A percentile compares a stretch with the other conserved stretches of the same genome.
Evolutionary conservation across 2,797 vertebrate genomes (phyloP).

Genomic region (Pseudotriccus pelzelni): DNA sequence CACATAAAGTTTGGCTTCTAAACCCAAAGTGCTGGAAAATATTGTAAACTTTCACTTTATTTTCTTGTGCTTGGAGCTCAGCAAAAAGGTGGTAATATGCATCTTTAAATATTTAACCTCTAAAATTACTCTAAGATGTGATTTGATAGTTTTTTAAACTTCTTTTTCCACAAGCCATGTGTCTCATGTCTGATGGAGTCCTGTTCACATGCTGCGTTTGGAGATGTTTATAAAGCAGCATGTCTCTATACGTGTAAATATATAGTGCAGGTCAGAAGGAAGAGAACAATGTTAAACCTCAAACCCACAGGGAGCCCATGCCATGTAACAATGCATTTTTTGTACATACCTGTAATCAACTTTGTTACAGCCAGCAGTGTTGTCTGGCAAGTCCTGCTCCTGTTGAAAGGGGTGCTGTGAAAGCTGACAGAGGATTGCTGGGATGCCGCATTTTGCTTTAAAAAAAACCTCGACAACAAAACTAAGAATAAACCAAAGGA

Average conservation of each 20-base stretch:
- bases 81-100: not conserved
- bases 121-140: not conserved
- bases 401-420: not conserved
- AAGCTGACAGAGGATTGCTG: slow-evolving; percentile 9
- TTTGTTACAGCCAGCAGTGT: not conserved
- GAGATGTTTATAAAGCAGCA: not conserved
- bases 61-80: not conserved
- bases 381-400: slow-evolving; percentile 23
- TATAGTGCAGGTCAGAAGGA: not conserved
- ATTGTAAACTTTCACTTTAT: not conserved
- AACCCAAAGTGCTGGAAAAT: not conserved
- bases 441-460: not conserved
- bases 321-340: slow-evolving; percentile 6
- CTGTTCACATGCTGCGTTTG: not conserved
- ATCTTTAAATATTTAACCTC: not conserved
- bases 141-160: not conserved
- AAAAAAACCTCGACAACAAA: not conserved
- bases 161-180: not conserved
- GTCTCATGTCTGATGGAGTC: not conserved
- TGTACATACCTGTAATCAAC: not conserved
- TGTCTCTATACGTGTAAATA: not conserved
- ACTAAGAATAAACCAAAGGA: not conserved
- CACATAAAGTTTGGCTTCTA: not conserved
- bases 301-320: not conserved
- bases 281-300: slow-evolving; percentile 3